phyloP scores from a whole-genome alignment of 1,140 invertebrate genomes.

The Mylabris phalerata region DNA sequence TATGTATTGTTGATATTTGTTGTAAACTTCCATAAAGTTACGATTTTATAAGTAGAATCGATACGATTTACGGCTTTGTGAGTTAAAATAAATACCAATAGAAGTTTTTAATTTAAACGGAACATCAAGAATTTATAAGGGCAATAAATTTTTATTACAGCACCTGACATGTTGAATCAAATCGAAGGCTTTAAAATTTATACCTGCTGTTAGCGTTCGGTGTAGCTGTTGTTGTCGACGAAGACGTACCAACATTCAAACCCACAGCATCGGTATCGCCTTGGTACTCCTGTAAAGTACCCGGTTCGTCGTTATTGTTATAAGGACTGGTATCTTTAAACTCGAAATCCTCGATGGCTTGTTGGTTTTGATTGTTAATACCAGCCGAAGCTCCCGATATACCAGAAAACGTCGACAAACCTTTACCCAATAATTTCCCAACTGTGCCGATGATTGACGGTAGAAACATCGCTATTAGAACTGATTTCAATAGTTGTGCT shows the following conservation, averaged over 20 bases:
- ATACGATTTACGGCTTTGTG: too few species aligned
- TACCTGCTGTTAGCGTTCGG: slow-evolving; percentile 28
- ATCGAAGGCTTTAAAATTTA: not conserved
- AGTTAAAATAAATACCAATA: too few species aligned
- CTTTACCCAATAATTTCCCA: slow-evolving; percentile 75
- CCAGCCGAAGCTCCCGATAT: slow-evolving; percentile 47
- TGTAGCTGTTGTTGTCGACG: slow-evolving; percentile 24
- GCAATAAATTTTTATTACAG: too few species aligned
- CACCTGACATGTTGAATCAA: too few species aligned
- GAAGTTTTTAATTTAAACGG: too few species aligned
- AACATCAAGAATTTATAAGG: too few species aligned
- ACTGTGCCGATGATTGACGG: slow-evolving; percentile 73
- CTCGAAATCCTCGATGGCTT: slow-evolving; percentile 56
- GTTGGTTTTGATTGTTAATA: slow-evolving; percentile 21
- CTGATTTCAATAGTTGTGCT: slow-evolving; percentile 70
- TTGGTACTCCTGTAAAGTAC: slow-evolving; percentile 20
- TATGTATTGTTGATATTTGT: too few species aligned
- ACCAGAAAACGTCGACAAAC: slow-evolving; percentile 45
- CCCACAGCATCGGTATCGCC: slow-evolving; percentile 15
- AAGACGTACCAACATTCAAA: slow-evolving; percentile 19
- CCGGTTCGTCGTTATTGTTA: slow-evolving; percentile 23
- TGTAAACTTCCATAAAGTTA: too few species aligned
- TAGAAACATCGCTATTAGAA: slow-evolving; percentile 71
- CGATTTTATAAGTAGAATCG: too few species aligned
- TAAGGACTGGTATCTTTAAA: slow-evolving; percentile 52